Conservation (phyloP, 1,140 invertebrate genomes). For the Drosophila lacertosa region DNA sequence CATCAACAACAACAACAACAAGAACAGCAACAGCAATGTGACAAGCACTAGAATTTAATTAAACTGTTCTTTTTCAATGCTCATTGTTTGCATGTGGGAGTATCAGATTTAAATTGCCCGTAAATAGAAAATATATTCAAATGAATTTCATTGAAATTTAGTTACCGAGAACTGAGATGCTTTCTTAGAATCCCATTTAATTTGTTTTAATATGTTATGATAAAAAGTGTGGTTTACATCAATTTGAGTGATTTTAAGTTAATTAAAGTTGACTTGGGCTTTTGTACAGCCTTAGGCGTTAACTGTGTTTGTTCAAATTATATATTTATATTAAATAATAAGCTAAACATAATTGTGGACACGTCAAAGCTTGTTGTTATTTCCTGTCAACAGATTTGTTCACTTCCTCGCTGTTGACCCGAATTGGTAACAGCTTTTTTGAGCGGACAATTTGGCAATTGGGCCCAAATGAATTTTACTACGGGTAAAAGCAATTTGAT, state of each 20-base stretch:
- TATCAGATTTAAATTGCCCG: neutral
- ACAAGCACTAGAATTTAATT: constrained; percentile 27
- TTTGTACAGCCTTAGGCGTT: no score
- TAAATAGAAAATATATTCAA: neutral
- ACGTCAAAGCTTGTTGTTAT: no score
- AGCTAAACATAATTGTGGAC: no score
- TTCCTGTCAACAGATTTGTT: neutral
- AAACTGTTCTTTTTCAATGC: constrained; percentile 28
- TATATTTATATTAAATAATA: no score
- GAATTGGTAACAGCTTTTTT: neutral
- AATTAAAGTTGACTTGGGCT: neutral
- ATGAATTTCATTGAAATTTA: neutral
- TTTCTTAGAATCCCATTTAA: neutral
- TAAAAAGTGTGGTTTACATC: neutral
- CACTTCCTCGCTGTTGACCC: neutral
- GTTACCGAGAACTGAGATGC: neutral
- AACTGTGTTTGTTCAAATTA: no score
- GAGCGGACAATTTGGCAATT: constrained; percentile 9
- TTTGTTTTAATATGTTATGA: no score
- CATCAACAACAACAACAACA: no score
- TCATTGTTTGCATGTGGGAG: neutral
- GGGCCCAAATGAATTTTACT: constrained; percentile 5
- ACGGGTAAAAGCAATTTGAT: constrained; percentile 42
- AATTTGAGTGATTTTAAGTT: neutral
- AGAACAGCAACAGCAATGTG: no score